phyloP scores from a whole-genome alignment of 2,113 vertebrate species.

The Spea multiplicata region DNA sequence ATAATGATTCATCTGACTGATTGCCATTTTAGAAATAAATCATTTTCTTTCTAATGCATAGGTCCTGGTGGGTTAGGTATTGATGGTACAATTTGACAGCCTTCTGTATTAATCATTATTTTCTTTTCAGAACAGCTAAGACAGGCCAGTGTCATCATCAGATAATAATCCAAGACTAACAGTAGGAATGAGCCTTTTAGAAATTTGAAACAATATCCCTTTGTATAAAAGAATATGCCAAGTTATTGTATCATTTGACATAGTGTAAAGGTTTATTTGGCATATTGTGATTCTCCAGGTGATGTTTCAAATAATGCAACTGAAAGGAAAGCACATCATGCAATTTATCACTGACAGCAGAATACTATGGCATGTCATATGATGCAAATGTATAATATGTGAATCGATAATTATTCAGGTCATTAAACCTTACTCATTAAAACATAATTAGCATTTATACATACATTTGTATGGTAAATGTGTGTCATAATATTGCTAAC shows the following conservation, averaged over 20 bases:
- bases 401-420: no score
- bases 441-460: no score
- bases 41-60: background rate
- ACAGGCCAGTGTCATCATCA: background rate
- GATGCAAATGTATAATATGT: no score
- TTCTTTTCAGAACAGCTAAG: background rate
- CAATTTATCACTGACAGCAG: background rate
- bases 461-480: no score
- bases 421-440: no score
- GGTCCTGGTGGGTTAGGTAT: background rate
- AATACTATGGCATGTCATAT: no score
- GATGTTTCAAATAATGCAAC: background rate
- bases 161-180: conserved; percentile 1
- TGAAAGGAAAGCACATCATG: background rate
- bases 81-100: background rate
- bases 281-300: background rate
- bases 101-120: background rate
- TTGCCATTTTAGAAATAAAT: background rate
- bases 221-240: background rate
- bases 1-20: background rate
- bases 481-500: no score
- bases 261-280: background rate
- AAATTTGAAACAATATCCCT: background rate
- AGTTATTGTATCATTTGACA: conserved; percentile 1
- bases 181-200: background rate